A percentile compares a stretch with the other conserved stretches of the same genome.
phyloP scores from a whole-genome alignment of 2,888 invertebrate species.

The Eristalinus sepulchralis region DNA sequence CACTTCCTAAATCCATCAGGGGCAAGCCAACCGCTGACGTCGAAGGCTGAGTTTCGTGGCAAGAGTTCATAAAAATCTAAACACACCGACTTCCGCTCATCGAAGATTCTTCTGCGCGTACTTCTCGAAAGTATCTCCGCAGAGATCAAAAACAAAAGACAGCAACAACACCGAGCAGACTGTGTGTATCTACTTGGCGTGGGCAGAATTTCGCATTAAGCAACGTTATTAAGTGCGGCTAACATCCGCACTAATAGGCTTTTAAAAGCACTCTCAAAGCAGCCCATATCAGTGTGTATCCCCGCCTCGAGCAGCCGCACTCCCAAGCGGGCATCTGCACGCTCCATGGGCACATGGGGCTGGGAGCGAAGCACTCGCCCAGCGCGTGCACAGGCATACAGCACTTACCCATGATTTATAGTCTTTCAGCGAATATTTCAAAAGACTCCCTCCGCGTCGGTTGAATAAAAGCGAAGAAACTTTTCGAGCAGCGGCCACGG shows the following conservation, averaged over 20 bases:
- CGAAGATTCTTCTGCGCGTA: neutral
- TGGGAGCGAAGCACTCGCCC: neutral
- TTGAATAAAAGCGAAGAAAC: neutral
- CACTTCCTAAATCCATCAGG: neutral
- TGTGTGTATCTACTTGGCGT: constrained; percentile 4
- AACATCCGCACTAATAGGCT: constrained; percentile 41
- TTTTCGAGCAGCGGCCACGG: neutral
- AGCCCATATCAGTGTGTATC: neutral
- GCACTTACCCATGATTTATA: constrained; percentile 50
- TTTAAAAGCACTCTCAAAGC: constrained; percentile 9
- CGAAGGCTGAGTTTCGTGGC: neutral
- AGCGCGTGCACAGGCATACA: neutral
- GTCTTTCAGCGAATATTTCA: constrained; percentile 28
- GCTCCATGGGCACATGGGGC: neutral
- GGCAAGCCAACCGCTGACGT: neutral
- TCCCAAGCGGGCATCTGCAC: neutral
- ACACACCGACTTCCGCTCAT: neutral
- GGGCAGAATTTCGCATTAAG: constrained; percentile 28
- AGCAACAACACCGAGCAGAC: neutral
- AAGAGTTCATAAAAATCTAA: neutral
- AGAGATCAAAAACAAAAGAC: neutral
- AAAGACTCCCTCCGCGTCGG: constrained; percentile 23
- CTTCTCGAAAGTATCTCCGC: neutral
- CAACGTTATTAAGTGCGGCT: constrained; percentile 24
- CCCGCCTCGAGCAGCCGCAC: neutral